These are phyloP conservation scores for Alexandromys fortis DNA, from an alignment of 2,113 vertebrate genomes.

Conservation along the genomic window DNA sequence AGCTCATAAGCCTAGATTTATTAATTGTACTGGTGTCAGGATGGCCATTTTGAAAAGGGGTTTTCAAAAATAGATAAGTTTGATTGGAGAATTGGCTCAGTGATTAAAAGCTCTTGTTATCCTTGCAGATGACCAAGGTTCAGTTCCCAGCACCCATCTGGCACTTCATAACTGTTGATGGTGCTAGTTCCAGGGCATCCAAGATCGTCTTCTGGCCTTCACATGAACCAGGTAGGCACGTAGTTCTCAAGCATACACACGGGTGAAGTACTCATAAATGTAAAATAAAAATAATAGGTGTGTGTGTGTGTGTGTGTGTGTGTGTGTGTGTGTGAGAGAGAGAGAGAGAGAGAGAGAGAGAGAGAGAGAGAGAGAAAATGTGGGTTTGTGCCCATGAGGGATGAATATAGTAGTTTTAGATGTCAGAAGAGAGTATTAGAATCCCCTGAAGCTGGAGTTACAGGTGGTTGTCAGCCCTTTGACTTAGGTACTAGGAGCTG, in stretches of 20 bases:
- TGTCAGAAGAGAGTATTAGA: no score
- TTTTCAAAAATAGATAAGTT: neutral
- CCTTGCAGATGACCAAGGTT: neutral
- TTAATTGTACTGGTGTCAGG: no score
- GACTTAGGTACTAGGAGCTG: neutral
- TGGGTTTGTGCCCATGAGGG: no score
- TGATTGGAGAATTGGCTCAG: neutral
- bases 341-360: no score
- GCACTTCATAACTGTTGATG: neutral
- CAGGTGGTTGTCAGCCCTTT: no score
- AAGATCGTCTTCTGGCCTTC: neutral
- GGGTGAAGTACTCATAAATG: neutral
- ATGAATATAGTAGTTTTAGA: no score
- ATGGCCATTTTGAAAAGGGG: neutral
- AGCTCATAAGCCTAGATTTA: neutral
- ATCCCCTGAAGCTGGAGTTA: no score
- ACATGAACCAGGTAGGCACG: neutral
- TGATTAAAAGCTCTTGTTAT: neutral
- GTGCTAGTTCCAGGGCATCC: neutral
- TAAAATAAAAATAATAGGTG: no score
- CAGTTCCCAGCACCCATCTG: neutral
- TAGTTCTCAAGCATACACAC: neutral
- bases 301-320: no score
- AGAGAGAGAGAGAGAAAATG: no score
- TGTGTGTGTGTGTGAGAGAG: neutral